phyloP scores from a whole-genome alignment of 2,888 invertebrate species.

The Zaprionus bogoriensis region DNA sequence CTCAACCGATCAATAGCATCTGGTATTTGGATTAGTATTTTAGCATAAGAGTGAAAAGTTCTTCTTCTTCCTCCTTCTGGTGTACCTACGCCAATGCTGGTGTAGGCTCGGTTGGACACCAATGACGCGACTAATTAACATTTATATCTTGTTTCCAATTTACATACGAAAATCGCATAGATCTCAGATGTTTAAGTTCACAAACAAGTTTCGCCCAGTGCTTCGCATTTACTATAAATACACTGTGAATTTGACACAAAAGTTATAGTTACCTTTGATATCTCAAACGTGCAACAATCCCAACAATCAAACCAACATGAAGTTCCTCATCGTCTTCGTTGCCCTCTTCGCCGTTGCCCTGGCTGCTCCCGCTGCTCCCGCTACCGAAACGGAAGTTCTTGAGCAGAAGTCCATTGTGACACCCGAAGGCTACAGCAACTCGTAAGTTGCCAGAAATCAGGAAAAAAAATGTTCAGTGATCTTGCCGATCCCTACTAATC shows the following conservation, averaged over 20 bases:
- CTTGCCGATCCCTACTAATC: background rate
- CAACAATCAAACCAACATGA: slow-evolving; percentile 49
- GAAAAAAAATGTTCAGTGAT: too few relatives aligned
- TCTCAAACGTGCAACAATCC: slow-evolving; percentile 21
- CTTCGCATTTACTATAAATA: slow-evolving; percentile 19
- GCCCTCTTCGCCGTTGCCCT: slow-evolving; percentile 56
- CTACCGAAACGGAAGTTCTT: background rate
- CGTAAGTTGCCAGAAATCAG: slow-evolving; percentile 2
- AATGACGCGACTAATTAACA: background rate
- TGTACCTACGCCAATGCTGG: too few relatives aligned
- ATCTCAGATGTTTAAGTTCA: too few relatives aligned
- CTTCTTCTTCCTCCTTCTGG: too few relatives aligned
- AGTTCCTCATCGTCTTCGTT: slow-evolving; percentile 60
- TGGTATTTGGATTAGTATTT: too few relatives aligned
- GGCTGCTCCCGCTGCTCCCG: slow-evolving; percentile 45
- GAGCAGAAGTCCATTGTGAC: slow-evolving; percentile 72
- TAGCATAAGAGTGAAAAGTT: too few relatives aligned
- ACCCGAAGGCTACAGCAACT: slow-evolving; percentile 84
- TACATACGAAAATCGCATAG: too few relatives aligned
- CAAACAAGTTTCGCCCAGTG: slow-evolving; percentile 8
- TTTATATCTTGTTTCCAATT: background rate
- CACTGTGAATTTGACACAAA: background rate
- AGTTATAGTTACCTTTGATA: slow-evolving; percentile 28
- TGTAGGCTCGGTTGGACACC: background rate
- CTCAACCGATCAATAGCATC: background rate